Base-by-base conservation (phyloP, 1,140 invertebrate genomes). In the Camponotus pennsylvanicus region DNA sequence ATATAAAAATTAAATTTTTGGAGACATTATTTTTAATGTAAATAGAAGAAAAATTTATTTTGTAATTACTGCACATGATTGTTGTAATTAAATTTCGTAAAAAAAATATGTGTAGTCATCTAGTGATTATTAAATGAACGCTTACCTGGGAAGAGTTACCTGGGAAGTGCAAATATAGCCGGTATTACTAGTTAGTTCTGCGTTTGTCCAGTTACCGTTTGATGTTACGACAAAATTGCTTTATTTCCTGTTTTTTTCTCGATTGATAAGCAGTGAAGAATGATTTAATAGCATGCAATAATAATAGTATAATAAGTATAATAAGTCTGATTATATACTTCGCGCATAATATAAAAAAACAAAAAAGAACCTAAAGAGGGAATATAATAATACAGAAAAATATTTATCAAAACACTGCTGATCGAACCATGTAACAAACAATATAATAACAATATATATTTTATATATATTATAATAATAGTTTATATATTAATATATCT, bases 141-240 rank as follows among this genome's bases (percentile, higher is more conserved):
- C 49, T 52, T 18, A 52, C 15, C 49, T 57, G 21, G 0, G 3
- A 40, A 57, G 69, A 34, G 18, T 79, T 79, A 67, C 32, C 42
- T 79, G 63, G 27, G 67, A 69, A 21, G 34, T 67, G 13, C 4
- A n/a, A 21, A 69, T 55, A 18, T 79, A 55, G 63, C 34, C 45
- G 77, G 49, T 80, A 80, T 1, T 9, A 55, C 64, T 55, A 13
- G 45, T 42, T 64, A 64, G 32, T 52, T 42, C n/a, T 40, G n/a
- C 8, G 37, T n/a, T 45, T 64, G 4, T 77, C 27, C 9, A 21
- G 34, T 80, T 80, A 70, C 64, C 76, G 4, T 79, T 79, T n/a
- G 76, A 79, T 80, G 77, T 37, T 80, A 80, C 34, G 21, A 67
- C n/a, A n/a, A 67, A 66, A 49, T 11, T 21, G n/a, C n/a, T 18